Evolutionary conservation across 2,888 invertebrate species (phyloP).

Genomic region (Nephrocerus scutellatus): DNA sequence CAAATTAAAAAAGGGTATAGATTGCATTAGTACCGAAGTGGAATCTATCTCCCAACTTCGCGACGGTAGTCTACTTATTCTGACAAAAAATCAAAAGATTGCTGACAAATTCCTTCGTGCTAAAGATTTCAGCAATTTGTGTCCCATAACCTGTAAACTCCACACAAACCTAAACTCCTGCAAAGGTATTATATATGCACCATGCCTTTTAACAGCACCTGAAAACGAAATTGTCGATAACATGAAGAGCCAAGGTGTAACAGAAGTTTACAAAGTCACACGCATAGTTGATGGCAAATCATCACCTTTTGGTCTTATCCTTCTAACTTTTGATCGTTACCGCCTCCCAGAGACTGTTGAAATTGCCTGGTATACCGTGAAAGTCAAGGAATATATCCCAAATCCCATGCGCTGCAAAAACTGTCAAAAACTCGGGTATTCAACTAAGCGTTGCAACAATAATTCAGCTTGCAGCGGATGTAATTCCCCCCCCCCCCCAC

Average conservation of each 20-base stretch:
- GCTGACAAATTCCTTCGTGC: no score
- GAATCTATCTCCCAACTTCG: no score
- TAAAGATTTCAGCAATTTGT: no score
- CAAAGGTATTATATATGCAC: conserved; percentile 16
- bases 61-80: no score
- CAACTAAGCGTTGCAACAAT: conserved; percentile 12
- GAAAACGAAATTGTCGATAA: conserved; percentile 16
- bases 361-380: conserved; percentile 14
- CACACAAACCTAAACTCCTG: conserved; percentile 13
- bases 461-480: conserved; percentile 5
- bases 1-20: no score
- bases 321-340: conserved; percentile 13
- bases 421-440: conserved; percentile 18
- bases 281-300: conserved; percentile 5
- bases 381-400: conserved; percentile 15
- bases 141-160: conserved; percentile 9
- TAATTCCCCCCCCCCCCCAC: conserved; percentile 10
- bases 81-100: no score
- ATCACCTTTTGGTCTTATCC: conserved; percentile 8
- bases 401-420: conserved; percentile 20
- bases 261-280: conserved; percentile 7
- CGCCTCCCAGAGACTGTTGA: conserved; percentile 5
- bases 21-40: no score
- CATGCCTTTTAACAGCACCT: conserved; percentile 9
- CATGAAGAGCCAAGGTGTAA: conserved; percentile 7